A percentile compares a stretch with the other conserved stretches of the same genome.
These are phyloP conservation scores for Karalla daura DNA, from an alignment of 2,797 vertebrate genomes.

Conservation along the genomic window DNA sequence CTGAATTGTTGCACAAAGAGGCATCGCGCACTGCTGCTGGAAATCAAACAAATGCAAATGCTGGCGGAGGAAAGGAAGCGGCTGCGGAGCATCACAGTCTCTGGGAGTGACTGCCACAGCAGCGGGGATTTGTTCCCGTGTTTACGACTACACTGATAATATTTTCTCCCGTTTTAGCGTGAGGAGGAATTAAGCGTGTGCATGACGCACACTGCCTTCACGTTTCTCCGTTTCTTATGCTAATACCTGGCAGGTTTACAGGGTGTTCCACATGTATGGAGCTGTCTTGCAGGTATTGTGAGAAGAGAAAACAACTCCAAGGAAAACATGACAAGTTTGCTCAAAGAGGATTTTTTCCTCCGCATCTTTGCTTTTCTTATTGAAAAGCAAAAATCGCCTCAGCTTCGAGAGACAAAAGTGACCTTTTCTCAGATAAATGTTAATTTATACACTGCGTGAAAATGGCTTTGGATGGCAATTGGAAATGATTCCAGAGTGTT, in stretches of 20 bases:
- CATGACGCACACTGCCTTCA: conserved; percentile 24
- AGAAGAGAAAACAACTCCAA: not conserved
- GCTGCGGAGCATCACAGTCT: conserved; percentile 65
- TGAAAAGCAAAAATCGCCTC: conserved; percentile 26
- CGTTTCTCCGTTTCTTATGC: conserved; percentile 49
- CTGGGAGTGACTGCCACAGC: conserved; percentile 48
- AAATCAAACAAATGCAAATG: conserved; percentile 80
- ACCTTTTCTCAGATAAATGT: conserved; percentile 68
- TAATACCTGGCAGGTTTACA: conserved; percentile 43
- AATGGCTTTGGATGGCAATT: conserved; percentile 24
- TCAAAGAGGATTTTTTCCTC: not conserved
- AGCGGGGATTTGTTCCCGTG: conserved; percentile 72
- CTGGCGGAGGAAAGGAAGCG: conserved; percentile 63
- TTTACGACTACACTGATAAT: conserved; percentile 65
- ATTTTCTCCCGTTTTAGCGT: conserved; percentile 47
- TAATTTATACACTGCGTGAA: conserved; percentile 65
- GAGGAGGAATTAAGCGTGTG: conserved; percentile 53
- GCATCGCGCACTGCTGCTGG: conserved; percentile 49
- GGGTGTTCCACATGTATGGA: conserved; percentile 11
- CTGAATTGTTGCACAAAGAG: conserved; percentile 67
- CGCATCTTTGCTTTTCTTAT: conserved; percentile 17
- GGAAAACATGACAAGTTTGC: not conserved
- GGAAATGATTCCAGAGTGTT: conserved; percentile 49
- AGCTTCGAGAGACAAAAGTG: conserved; percentile 35
- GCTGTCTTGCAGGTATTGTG: conserved; percentile 4